Base-by-base conservation (phyloP, 2,888 invertebrate genomes). In the Euphydryas editha region DNA sequence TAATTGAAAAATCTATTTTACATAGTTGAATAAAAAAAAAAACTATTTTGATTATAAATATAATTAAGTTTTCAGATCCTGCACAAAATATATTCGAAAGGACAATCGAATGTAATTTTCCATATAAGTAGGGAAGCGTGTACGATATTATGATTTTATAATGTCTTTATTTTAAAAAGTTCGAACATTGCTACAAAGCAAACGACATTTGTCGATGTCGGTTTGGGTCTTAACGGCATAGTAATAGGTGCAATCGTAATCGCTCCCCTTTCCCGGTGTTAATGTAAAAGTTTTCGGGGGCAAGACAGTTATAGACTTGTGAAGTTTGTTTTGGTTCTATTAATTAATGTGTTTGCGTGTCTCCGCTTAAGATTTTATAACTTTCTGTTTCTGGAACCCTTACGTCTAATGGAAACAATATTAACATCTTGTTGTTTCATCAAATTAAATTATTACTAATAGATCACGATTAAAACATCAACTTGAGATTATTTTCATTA, bases 301-400 rank as follows among this genome's bases (percentile, higher is more conserved):
- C 80, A 79, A 81, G 78, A 79, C 81, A 75, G 80, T 76, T 79
- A 81, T 80, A 78, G 85, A 85, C 85, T 87, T 87, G 78, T 81
- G 81, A 86, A 89, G 86, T 90, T 92, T 87, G 84, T 85, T 83
- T 83, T 83, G 83, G 80, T 87, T 83, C 88, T 85, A 85, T 87
- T 86, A 92, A 88, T 90, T 89, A 86, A 88, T 89, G 84, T 90
- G 87, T 88, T 88, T 88, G 87, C 83, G 83, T 85, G 85, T 86
- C 81, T 82, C 79, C 81, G 77, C 81, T 85, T 82, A 75, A 80
- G 79, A 80, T 83, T 76, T 77, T 74, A 78, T 81, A 74, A 76
- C 74, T 77, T 75, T 78, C 75, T 69, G 70, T 64, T 67, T 73
- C 76, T 68, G 61, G 65, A 62, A 66, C 65, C 66, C 71, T 73